Conservation (phyloP, 2,113 vertebrate species). For the Archilochus colubris region DNA sequence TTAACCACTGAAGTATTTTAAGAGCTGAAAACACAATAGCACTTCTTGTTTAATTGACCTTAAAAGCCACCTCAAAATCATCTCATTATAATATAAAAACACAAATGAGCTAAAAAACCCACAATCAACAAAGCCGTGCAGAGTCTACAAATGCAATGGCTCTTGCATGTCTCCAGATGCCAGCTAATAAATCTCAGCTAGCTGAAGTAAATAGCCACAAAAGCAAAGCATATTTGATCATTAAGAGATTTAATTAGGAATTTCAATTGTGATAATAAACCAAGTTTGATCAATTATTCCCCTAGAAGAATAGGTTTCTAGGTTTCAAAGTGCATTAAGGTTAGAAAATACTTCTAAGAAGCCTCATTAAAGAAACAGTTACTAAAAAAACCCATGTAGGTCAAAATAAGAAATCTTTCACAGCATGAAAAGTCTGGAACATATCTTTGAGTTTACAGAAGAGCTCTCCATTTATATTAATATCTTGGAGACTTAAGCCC, state of each 20-base stretch:
- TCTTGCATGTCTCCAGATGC: background rate
- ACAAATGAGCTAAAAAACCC: background rate
- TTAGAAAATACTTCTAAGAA: background rate
- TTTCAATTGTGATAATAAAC: slow-evolving; percentile 8
- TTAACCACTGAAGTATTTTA: background rate
- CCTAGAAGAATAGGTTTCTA: background rate
- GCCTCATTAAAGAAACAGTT: background rate
- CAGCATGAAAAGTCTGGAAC: background rate
- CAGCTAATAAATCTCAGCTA: background rate
- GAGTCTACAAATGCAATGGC: background rate
- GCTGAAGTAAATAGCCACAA: background rate
- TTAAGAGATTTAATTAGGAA: background rate
- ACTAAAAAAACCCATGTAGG: background rate
- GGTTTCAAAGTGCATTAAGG: background rate
- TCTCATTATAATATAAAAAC: slow-evolving; percentile 16
- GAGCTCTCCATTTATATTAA: background rate
- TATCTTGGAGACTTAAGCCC: background rate
- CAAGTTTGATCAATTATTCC: background rate
- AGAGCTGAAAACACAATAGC: background rate
- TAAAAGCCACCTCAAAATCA: background rate
- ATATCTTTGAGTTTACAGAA: background rate
- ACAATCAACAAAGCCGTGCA: background rate
- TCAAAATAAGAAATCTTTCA: background rate
- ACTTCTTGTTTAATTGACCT: background rate
- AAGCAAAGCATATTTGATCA: background rate